A percentile compares a stretch with the other conserved stretches of the same genome.
These are phyloP conservation scores for Pristionchus maxplancki DNA, from an alignment of 2,888 invertebrate species.

Conservation along the genomic window DNA sequence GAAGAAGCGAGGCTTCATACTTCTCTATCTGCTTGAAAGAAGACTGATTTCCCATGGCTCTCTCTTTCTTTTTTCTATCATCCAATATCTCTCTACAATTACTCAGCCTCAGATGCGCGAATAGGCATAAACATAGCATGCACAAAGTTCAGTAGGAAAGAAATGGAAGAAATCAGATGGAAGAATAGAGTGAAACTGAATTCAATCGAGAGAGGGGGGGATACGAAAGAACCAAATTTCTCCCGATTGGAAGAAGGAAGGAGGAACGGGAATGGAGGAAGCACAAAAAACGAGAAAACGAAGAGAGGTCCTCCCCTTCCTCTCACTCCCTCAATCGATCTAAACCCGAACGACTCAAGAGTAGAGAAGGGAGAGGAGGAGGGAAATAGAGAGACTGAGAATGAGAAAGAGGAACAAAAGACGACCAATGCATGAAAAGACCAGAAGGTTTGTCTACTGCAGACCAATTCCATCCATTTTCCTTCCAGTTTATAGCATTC, in stretches of 20 bases:
- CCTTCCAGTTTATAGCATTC: background rate
- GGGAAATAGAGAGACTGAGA: background rate
- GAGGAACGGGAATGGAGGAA: background rate
- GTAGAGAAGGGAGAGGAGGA: background rate
- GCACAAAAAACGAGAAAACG: constrained; percentile 5
- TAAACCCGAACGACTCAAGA: constrained; percentile 12
- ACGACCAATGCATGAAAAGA: background rate
- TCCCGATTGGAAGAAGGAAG: background rate
- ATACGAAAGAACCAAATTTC: background rate
- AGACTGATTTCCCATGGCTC: background rate
- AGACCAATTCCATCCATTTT: background rate
- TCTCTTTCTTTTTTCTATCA: background rate
- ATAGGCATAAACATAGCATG: background rate
- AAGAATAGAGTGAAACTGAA: background rate
- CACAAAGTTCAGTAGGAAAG: background rate
- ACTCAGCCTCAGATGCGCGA: background rate
- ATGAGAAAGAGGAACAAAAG: background rate
- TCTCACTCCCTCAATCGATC: constrained; percentile 11
- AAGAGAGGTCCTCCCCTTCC: constrained; percentile 9
- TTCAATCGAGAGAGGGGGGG: background rate
- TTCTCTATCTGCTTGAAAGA: background rate
- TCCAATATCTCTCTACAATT: background rate
- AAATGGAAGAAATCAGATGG: background rate
- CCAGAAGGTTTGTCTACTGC: background rate
- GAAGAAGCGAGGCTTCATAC: background rate